Conservation (phyloP, 2,888 invertebrate genomes). For the Tryphoninae sp. region DNA sequence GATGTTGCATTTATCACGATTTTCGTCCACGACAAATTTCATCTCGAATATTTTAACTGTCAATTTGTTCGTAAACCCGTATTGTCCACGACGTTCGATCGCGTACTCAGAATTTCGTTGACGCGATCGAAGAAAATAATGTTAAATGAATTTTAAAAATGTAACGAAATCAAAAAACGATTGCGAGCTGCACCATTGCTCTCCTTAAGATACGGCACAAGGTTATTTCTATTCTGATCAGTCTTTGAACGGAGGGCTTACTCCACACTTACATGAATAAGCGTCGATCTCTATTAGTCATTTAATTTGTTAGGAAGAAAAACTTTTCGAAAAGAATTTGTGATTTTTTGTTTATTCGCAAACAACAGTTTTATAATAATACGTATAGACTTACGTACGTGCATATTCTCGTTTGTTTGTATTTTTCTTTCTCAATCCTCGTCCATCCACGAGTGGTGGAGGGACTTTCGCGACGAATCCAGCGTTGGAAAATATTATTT, state of each 20-base stretch:
- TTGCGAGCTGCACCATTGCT: constrained; percentile 35
- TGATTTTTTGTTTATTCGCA: constrained; percentile 50
- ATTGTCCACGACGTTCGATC: constrained; percentile 8
- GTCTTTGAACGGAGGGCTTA: constrained; percentile 62
- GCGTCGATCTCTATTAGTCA: constrained; percentile 61
- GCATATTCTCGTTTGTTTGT: constrained; percentile 28
- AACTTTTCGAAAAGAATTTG: constrained; percentile 34
- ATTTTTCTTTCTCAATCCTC: background rate
- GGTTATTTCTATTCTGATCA: constrained; percentile 48
- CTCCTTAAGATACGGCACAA: constrained; percentile 37
- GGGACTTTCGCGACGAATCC: constrained; percentile 15
- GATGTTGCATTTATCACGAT: constrained; percentile 52
- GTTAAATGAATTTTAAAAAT: background rate
- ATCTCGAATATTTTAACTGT: constrained; percentile 17
- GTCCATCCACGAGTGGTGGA: constrained; percentile 14
- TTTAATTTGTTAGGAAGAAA: constrained; percentile 50
- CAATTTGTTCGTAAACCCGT: constrained; percentile 16
- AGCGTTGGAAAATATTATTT: background rate
- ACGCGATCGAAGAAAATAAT: background rate
- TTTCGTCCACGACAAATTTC: constrained; percentile 25
- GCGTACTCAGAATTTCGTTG: background rate
- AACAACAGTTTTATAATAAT: constrained; percentile 30
- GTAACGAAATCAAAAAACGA: constrained; percentile 20
- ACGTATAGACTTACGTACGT: constrained; percentile 45
- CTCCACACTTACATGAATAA: constrained; percentile 54